Evolutionary conservation across 23 tunicate species (phyloP), one percentile per base, ranked within the genome.

Genomic region (Diplosoma virens): DNA sequence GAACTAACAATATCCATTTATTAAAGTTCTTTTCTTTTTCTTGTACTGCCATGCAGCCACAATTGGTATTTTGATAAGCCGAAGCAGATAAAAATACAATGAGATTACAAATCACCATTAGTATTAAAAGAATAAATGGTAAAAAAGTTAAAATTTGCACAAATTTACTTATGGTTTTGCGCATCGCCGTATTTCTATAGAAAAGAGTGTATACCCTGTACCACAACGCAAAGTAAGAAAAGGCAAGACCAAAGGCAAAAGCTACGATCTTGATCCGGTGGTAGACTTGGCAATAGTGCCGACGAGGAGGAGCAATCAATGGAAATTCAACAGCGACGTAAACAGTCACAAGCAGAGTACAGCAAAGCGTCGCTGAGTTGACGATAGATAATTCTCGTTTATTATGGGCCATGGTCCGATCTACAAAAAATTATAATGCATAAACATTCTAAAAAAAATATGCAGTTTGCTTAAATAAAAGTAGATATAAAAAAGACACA

Each of bases 191-290:
- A 18, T 71, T 47, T 33, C 58, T 35, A 18, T 71, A 71, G 25
- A 71, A 71, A 2, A 47, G 32, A 6, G 76, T 37, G 18, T 35
- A 71, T 1, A 71, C 33, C 34, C 76, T 58, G 25, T 25, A 37
- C 76, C 76, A 71, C 5, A 71, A 33, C 3, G 58, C 50, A 14
- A 71, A 47, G 30, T 71, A 71, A 14, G 50, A 58, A 25, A n/a
- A 37, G 30, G 30, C 32, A 14, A 71, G 32, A 1, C 34, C 48
- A 0, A 41, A 31, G 2, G 56, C 76, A 25, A 41, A 71, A 28
- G 30, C 30, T 1, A 71, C 30, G 6, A 22, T 47, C 76, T 71
- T 71, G 23, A 71, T 71, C 18, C 76, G 58, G 30, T 71, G 58
- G 17, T 37, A 45, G 18, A 71, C 22, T 2, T 28, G 22, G 58